phyloP scores from a whole-genome alignment of 2,888 invertebrate genomes.

The Allolobophora icterica region DNA sequence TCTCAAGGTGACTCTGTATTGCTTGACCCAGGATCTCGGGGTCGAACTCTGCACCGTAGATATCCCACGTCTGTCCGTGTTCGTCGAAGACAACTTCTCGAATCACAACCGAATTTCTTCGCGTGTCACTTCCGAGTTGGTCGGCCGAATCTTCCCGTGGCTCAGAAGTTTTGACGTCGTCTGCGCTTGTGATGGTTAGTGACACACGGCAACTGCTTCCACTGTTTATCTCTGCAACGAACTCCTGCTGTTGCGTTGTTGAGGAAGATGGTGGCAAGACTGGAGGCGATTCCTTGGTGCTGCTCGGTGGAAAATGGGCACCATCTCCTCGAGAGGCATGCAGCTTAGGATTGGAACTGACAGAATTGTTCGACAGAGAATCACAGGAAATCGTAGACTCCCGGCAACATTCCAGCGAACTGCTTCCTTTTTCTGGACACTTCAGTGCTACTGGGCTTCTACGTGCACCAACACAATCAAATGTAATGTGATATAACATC shows the following conservation, averaged over 20 bases:
- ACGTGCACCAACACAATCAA: neutral
- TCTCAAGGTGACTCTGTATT: constrained; percentile 50
- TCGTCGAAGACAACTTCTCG: constrained; percentile 51
- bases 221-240: neutral
- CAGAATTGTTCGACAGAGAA: constrained; percentile 23
- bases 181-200: neutral
- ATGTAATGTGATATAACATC: neutral
- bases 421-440: neutral
- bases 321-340: neutral
- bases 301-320: constrained; percentile 12
- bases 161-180: neutral
- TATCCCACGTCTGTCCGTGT: constrained; percentile 53
- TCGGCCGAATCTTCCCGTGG: constrained; percentile 24
- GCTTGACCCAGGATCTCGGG: constrained; percentile 51
- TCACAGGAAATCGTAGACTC: constrained; percentile 7
- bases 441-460: constrained; percentile 1
- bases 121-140: neutral
- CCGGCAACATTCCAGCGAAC: constrained; percentile 23
- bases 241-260: neutral
- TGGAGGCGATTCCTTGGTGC: neutral
- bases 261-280: neutral
- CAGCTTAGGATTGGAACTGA: constrained; percentile 22
- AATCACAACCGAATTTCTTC: constrained; percentile 31
- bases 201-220: neutral
- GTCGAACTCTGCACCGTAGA: constrained; percentile 53